These are phyloP conservation scores for Drosophila setosimentum DNA, from an alignment of 2,888 invertebrate genomes.

Conservation along the genomic window DNA sequence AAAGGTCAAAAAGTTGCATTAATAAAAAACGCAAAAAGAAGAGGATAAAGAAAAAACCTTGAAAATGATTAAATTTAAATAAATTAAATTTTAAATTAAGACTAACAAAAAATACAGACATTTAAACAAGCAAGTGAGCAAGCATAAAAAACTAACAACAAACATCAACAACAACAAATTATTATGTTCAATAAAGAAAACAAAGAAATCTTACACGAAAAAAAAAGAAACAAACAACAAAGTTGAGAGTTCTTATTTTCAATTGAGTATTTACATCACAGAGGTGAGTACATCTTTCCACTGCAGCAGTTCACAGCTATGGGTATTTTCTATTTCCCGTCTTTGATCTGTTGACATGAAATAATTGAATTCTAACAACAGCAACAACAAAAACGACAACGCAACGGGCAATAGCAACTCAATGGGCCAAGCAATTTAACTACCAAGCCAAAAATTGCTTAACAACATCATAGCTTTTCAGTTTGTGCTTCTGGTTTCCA, in stretches of 20 bases:
- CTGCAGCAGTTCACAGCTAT: neutral
- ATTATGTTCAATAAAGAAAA: slow-evolving; percentile 85
- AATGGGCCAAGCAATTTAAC: slow-evolving; percentile 43
- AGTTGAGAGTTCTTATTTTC: neutral
- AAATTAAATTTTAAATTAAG: slow-evolving; percentile 72
- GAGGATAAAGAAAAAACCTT: slow-evolving; percentile 25
- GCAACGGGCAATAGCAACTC: slow-evolving; percentile 23
- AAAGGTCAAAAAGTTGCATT: slow-evolving; percentile 35
- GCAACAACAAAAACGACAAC: slow-evolving; percentile 35
- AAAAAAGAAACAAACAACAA: slow-evolving; percentile 9
- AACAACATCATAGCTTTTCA: neutral
- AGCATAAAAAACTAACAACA: slow-evolving; percentile 68
- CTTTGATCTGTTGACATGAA: slow-evolving; percentile 59
- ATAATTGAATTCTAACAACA: slow-evolving; percentile 60
- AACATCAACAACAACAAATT: slow-evolving; percentile 69
- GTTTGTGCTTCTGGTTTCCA: neutral
- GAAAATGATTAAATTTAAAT: slow-evolving; percentile 60
- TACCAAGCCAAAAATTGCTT: neutral
- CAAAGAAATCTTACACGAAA: slow-evolving; percentile 72
- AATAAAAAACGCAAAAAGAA: slow-evolving; percentile 18
- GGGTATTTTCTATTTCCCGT: slow-evolving; percentile 16
- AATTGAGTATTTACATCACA: neutral
- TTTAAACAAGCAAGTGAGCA: slow-evolving; percentile 68
- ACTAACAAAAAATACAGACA: slow-evolving; percentile 40
- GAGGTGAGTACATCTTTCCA: slow-evolving; percentile 7